Conservation (phyloP, 2,113 vertebrate genomes). For the Bujurquina vittata region DNA sequence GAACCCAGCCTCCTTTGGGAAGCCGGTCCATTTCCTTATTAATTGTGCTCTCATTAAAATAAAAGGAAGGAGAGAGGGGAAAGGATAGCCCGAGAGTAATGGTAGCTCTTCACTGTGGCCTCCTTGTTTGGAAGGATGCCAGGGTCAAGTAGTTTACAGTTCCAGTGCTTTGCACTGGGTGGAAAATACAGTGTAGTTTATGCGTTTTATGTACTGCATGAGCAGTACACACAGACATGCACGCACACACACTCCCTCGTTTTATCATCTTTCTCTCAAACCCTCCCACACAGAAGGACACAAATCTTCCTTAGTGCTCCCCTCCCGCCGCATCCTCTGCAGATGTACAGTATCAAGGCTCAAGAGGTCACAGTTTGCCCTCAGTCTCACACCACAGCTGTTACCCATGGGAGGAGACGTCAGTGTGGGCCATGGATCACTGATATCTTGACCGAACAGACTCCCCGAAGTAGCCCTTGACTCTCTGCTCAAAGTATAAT, state of each 20-base stretch:
- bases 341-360: conserved; percentile 48
- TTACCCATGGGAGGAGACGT: conserved; percentile 44
- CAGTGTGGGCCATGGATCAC: conserved; percentile 55
- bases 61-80: conserved; percentile 54
- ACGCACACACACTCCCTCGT: neutral
- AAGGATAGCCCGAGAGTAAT: conserved; percentile 54
- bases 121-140: conserved; percentile 60
- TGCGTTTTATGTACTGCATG: conserved; percentile 38
- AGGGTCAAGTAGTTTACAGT: conserved; percentile 55
- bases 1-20: conserved; percentile 65
- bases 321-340: conserved; percentile 12
- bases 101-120: conserved; percentile 46
- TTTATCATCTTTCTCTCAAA: conserved; percentile 31
- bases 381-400: conserved; percentile 39
- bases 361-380: conserved; percentile 42
- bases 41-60: conserved; percentile 75
- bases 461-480: conserved; percentile 7
- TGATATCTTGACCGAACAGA: conserved; percentile 22
- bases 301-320: conserved; percentile 46
- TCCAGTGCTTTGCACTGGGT: neutral
- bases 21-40: conserved; percentile 75
- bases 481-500: conserved; percentile 12
- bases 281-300: conserved; percentile 37
- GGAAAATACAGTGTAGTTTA: conserved; percentile 38
- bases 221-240: neutral